Percentiles rank a stretch among this genome's conserved stretches.
Evolutionary conservation across 2,113 vertebrate genomes (phyloP).

Genomic region (Mus spicilegus): DNA sequence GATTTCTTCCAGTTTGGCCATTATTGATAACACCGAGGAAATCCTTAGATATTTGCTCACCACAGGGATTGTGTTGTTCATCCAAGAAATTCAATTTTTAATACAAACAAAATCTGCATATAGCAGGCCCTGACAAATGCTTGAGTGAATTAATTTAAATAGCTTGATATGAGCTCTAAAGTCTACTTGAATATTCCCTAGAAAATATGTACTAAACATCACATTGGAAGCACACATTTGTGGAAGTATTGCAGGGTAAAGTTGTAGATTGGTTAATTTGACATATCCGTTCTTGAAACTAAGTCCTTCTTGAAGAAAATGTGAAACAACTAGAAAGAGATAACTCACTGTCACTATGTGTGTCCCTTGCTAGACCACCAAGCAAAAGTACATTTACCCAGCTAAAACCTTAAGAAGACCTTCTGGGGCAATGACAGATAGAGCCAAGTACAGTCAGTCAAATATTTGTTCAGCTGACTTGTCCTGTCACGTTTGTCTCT

Average conservation of each 20-base stretch:
- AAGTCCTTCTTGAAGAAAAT: conserved; percentile 46
- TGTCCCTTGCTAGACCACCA: conserved; percentile 47
- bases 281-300: background rate
- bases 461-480: conserved; percentile 77
- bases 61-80: background rate
- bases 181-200: conserved; percentile 29
- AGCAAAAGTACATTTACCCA: conserved; percentile 60
- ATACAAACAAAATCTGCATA: background rate
- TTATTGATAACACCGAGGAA: background rate
- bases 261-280: conserved; percentile 49
- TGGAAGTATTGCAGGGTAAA: background rate
- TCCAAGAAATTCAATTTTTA: conserved; percentile 2
- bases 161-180: background rate
- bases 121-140: background rate
- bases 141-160: conserved; percentile 49
- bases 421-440: conserved; percentile 38
- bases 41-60: conserved; percentile 24
- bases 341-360: conserved; percentile 5
- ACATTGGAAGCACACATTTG: conserved; percentile 29
- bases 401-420: conserved; percentile 48
- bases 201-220: background rate
- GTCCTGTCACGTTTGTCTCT: conserved; percentile 55
- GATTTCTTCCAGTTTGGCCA: background rate
- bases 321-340: background rate
- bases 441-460: conserved; percentile 59